These are phyloP conservation scores for Echiichthys vipera DNA, from an alignment of 2,797 vertebrate genomes.

Conservation along the genomic window DNA sequence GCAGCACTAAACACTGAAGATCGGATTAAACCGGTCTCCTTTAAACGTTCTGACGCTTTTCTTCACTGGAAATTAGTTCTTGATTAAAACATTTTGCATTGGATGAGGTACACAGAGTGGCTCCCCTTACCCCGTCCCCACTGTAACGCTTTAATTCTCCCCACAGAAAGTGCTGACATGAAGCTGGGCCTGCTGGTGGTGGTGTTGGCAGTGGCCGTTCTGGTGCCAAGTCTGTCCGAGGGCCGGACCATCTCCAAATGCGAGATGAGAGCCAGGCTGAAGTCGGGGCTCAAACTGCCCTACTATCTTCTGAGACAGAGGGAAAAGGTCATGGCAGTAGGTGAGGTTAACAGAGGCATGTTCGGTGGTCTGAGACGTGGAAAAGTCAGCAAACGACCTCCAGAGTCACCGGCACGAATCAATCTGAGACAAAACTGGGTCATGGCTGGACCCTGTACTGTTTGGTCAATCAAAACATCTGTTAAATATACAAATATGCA, in stretches of 20 bases:
- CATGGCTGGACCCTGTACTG: too few relatives aligned
- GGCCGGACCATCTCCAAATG: slow-evolving; percentile 49
- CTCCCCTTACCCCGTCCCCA: too few relatives aligned
- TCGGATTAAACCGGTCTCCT: background rate
- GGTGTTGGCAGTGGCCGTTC: slow-evolving; percentile 31
- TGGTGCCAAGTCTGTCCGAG: slow-evolving; percentile 44
- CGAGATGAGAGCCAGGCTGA: slow-evolving; percentile 37
- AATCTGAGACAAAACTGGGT: too few relatives aligned
- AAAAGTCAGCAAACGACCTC: background rate
- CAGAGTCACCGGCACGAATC: too few relatives aligned
- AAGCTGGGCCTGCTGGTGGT: slow-evolving; percentile 55
- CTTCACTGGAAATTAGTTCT: too few relatives aligned
- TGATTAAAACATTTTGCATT: too few relatives aligned
- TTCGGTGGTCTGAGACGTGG: too few relatives aligned
- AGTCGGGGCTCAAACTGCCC: background rate
- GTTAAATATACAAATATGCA: too few relatives aligned
- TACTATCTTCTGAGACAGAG: rapidly evolving
- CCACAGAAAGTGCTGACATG: slow-evolving; percentile 23
- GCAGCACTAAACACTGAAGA: background rate
- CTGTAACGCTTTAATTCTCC: too few relatives aligned
- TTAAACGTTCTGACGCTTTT: too few relatives aligned
- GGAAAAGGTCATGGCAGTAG: slow-evolving; percentile 14
- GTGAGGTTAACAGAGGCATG: slow-evolving; percentile 45
- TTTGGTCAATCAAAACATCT: too few relatives aligned
- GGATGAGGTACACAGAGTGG: too few relatives aligned